A percentile compares a stretch with the other conserved stretches of the same genome.
Evolutionary conservation across 2,797 vertebrate genomes (phyloP).

Genomic region (Echiichthys vipera): DNA sequence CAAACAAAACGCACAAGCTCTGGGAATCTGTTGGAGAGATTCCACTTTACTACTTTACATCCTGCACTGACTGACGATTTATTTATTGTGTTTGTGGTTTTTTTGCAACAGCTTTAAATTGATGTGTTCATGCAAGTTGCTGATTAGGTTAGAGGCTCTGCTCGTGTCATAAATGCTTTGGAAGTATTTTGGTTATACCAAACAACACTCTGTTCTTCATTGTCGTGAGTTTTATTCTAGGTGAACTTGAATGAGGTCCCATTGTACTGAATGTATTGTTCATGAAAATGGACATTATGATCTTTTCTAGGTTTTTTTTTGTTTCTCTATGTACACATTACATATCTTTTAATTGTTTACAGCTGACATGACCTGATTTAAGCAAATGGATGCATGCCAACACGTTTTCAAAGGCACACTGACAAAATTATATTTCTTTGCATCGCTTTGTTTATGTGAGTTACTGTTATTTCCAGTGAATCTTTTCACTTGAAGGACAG

Average conservation of each 20-base stretch:
- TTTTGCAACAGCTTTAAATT: constrained; percentile 21
- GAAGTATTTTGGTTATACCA: neutral
- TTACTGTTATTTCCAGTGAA: constrained; percentile 1
- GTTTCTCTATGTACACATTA: neutral
- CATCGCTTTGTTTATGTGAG: neutral
- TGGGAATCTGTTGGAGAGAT: neutral
- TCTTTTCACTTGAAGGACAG: neutral
- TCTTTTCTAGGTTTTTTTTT: neutral
- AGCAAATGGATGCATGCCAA: neutral
- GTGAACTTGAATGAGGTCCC: neutral
- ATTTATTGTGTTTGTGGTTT: constrained; percentile 39
- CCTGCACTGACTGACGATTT: constrained; percentile 18
- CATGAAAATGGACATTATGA: neutral
- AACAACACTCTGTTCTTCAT: neutral
- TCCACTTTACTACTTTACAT: constrained; percentile 1
- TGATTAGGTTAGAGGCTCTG: neutral
- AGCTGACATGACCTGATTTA: neutral
- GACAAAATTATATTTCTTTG: neutral
- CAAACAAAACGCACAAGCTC: constrained; percentile 16
- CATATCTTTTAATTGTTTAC: neutral
- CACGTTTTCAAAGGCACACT: neutral
- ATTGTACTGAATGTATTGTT: neutral
- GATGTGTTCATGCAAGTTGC: constrained; percentile 2
- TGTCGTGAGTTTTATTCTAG: neutral
- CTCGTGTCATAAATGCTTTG: neutral